phyloP scores from a whole-genome alignment of 2,888 invertebrate species.

The Cosmia trapezina region DNA sequence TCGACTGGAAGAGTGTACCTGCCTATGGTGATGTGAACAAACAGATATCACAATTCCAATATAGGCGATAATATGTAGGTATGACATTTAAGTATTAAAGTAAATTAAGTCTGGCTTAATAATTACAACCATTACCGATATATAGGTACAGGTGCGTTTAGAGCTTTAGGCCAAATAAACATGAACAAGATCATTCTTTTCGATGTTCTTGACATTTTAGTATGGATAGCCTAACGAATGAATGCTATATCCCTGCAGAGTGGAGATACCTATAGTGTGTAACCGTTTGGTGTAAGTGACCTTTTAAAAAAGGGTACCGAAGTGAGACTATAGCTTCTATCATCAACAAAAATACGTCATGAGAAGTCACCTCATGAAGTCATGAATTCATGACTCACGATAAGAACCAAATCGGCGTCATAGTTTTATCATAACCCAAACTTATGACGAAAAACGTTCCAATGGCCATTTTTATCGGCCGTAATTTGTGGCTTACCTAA shows the following conservation, averaged over 20 bases:
- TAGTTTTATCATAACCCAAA: constrained; percentile 9
- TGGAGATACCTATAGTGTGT: too few relatives aligned
- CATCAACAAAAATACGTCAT: constrained; percentile 35
- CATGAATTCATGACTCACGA: not conserved
- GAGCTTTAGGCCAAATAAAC: not conserved
- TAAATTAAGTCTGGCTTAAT: too few relatives aligned
- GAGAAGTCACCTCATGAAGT: constrained; percentile 18
- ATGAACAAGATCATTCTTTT: not conserved
- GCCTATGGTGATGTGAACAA: not conserved
- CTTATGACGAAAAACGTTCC: constrained; percentile 38
- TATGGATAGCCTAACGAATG: not conserved
- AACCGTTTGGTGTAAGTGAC: not conserved
- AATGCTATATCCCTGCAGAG: not conserved
- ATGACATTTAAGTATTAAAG: not conserved
- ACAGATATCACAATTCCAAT: not conserved
- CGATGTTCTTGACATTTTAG: not conserved
- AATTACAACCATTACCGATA: too few relatives aligned
- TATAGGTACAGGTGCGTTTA: too few relatives aligned
- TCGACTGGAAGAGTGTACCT: not conserved
- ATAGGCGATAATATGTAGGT: not conserved
- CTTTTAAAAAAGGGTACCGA: not conserved
- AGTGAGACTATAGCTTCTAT: not conserved
- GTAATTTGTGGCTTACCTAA: constrained; percentile 14
- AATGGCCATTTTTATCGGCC: constrained; percentile 18
- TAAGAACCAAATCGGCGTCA: constrained; percentile 13